Evolutionary conservation across 2,113 vertebrate genomes (phyloP).

Genomic region (Phoxinus phoxinus): DNA sequence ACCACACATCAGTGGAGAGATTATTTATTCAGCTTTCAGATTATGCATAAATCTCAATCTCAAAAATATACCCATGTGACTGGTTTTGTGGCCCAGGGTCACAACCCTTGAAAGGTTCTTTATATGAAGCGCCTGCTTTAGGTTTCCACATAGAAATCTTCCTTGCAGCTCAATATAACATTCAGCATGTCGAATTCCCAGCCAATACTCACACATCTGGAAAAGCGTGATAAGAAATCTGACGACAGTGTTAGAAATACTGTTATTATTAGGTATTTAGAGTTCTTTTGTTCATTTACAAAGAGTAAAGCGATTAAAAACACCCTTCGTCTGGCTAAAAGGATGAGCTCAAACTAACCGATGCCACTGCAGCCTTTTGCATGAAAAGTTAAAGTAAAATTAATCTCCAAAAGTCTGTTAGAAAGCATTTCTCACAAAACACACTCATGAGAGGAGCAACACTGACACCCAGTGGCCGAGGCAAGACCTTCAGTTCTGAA

Average conservation of each 20-base stretch:
- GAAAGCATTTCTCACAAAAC: not conserved
- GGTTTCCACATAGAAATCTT: no score
- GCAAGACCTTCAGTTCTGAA: not conserved
- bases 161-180: no score
- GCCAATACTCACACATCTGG: conserved; percentile 59
- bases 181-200: not conserved
- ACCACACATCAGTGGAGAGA: no score
- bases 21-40: no score
- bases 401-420: not conserved
- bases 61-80: no score
- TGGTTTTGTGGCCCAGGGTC: no score
- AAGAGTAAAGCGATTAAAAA: not conserved
- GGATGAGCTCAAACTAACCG: not conserved
- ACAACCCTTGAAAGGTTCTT: no score
- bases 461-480: conserved; percentile 53
- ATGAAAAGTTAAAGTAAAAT: not conserved
- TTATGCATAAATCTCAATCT: no score
- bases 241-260: not conserved
- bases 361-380: no score
- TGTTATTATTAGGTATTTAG: not conserved
- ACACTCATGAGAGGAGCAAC: conserved; percentile 22
- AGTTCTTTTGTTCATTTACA: not conserved
- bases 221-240: not conserved
- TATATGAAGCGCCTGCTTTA: no score
- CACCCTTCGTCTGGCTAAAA: not conserved